Base-by-base conservation (phyloP, 2,113 vertebrate genomes). In the Paramisgurnus dabryanus region DNA sequence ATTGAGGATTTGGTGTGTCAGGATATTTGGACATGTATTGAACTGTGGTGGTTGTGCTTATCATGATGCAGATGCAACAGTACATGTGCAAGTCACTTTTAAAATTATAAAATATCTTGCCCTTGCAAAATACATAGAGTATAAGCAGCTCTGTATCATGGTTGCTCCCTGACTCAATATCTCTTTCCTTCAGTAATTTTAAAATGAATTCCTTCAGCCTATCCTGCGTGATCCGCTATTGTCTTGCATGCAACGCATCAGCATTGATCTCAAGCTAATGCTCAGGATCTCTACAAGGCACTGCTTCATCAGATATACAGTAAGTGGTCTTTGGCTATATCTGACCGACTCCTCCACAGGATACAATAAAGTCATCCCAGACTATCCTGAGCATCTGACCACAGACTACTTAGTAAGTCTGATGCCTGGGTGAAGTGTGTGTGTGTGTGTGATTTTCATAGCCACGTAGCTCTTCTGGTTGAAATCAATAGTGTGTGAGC, bases 361-460 rank as follows among this genome's bases (percentile, higher is more conserved):
- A 49, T 34, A 76, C 61, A 76, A 64, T 55, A 75, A 71, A 77
- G 39, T 74, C 58, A 70, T 58, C 22, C 2, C 55, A 70, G 22
- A 41, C 40, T 40, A 43, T 60, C n/a, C 45, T 17, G 71, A 64
- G 66, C 64, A 60, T 41, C 64, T 60, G 71, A n/a, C 41, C 40
- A 61, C 55, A 22, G 22, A 39, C 17, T 43, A 10, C 6, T 40
- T 61, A 63, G 55, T 65, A 4, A 68, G 6, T 60, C 43, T 58
- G 65, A 60, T 63, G 13, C 4, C n/a, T 74, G 17, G 49, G 41
- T 77, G 58, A 11, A 49, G 10, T 50, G 22, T 76, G 65, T 76
- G 34, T 63, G 39, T 27, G 69, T 67, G 57, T n/a, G n/a, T n/a
- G n/a, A n/a, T 9, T 58, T 60, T 80, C 70, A n/a, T 18, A 65